Percentiles rank a stretch among this genome's conserved stretches.
Conservation (phyloP, 2,113 vertebrate genomes). For the Sitta europaea region DNA sequence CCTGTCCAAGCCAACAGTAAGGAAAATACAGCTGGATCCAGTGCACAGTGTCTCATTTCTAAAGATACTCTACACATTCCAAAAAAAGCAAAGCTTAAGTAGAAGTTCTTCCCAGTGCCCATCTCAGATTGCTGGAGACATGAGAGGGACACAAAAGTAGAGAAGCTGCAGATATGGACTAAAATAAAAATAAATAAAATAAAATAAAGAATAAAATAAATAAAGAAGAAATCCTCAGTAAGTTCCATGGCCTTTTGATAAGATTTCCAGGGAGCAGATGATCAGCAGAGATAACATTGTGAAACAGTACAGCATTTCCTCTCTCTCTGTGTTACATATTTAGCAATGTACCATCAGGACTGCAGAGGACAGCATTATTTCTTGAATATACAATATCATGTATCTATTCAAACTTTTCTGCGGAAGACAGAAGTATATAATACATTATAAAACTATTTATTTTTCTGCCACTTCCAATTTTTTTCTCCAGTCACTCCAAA, state of each 20-base stretch:
- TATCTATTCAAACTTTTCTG: neutral
- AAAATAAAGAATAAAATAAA: no score
- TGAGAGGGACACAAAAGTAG: neutral
- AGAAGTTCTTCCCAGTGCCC: neutral
- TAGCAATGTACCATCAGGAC: neutral
- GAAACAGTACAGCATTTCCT: neutral
- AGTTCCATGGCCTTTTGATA: neutral
- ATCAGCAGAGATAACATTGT: neutral
- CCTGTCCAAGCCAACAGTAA: neutral
- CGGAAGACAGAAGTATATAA: neutral
- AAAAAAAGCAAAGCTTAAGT: neutral
- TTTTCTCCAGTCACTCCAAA: neutral
- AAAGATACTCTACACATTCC: neutral
- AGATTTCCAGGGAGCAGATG: neutral
- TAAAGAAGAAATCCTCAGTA: neutral
- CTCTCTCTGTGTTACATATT: constrained; percentile 10
- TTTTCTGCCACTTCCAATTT: neutral
- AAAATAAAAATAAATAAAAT: no score
- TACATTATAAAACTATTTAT: neutral
- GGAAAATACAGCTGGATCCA: neutral
- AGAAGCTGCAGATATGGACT: neutral
- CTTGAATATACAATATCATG: constrained; percentile 2
- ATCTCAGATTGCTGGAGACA: neutral
- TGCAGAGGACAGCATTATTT: constrained; percentile 17
- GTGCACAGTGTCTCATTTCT: neutral